A percentile compares a stretch with the other conserved stretches of the same genome.
These are phyloP conservation scores for Corythoichthys intestinalis DNA, from an alignment of 2,113 vertebrate genomes.

Conservation along the genomic window DNA sequence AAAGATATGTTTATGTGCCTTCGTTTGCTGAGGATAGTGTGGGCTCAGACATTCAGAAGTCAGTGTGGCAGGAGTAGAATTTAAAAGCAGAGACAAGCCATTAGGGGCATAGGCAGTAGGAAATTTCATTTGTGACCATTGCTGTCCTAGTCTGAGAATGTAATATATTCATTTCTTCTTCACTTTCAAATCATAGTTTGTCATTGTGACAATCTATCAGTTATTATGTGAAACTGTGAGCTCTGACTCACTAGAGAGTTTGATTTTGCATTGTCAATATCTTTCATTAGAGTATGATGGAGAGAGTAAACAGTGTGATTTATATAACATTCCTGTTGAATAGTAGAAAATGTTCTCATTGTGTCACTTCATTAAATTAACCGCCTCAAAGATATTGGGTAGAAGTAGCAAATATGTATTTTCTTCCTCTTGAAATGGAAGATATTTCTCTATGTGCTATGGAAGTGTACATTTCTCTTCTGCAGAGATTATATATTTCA, in stretches of 20 bases:
- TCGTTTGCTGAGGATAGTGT: background rate
- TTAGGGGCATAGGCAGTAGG: background rate
- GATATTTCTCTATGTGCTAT: background rate
- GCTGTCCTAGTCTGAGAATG: background rate
- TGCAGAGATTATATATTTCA: background rate
- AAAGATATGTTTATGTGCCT: background rate
- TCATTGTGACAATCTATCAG: conserved; percentile 6
- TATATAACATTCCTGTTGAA: conserved; percentile 1
- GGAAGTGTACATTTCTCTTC: background rate
- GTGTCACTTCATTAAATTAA: conserved; percentile 7
- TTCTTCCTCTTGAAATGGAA: background rate
- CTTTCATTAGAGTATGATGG: conserved; percentile 4
- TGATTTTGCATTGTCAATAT: conserved; percentile 6
- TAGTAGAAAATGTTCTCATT: conserved; percentile 3
- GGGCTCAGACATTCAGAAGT: conserved; percentile 8
- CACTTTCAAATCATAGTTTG: conserved; percentile 6
- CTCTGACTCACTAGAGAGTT: background rate
- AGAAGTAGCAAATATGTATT: background rate
- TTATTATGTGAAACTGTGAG: conserved; percentile 12
- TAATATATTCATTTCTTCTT: background rate
- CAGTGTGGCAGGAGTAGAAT: background rate
- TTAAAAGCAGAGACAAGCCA: background rate
- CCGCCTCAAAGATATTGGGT: background rate
- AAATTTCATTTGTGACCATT: background rate
- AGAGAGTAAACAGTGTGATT: background rate